Conservation (phyloP, 2,888 invertebrate species). For the Chrysotoxum bicinctum region DNA sequence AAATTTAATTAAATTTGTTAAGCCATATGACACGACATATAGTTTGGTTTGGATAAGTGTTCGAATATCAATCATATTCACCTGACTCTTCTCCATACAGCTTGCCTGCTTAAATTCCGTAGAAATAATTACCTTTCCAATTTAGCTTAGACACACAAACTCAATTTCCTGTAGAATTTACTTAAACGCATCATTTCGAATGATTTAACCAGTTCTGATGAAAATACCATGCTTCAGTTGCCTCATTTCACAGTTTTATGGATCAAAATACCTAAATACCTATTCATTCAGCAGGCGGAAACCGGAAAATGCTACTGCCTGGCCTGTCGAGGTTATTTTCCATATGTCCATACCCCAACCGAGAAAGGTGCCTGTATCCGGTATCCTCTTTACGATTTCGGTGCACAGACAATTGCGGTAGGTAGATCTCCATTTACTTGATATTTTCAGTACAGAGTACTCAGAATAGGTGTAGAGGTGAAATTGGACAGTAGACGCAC, state of each 20-base stretch:
- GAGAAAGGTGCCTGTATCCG: background rate
- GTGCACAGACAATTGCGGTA: background rate
- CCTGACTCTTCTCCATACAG: background rate
- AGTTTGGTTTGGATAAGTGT: too few species aligned
- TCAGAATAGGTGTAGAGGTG: background rate
- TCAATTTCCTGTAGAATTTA: conserved; percentile 54
- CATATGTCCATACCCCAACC: background rate
- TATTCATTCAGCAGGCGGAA: background rate
- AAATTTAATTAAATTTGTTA: too few species aligned
- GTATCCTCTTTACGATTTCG: conserved; percentile 1
- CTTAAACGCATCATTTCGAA: conserved; percentile 35
- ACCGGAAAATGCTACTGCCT: conserved; percentile 1
- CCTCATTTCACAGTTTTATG: background rate
- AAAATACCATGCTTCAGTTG: conserved; percentile 9
- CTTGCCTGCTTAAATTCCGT: background rate
- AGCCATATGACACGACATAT: too few species aligned
- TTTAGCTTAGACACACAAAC: conserved; percentile 17
- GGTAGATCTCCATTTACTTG: conserved; percentile 19
- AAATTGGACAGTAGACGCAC: background rate
- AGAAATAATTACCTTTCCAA: background rate
- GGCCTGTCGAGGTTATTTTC: background rate
- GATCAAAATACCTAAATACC: background rate
- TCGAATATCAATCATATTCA: background rate
- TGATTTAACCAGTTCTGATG: conserved; percentile 34
- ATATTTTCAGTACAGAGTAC: background rate